These are phyloP conservation scores for Rattus norvegicus DNA, from an alignment of 2,113 vertebrate species.

Conservation along the genomic window DNA sequence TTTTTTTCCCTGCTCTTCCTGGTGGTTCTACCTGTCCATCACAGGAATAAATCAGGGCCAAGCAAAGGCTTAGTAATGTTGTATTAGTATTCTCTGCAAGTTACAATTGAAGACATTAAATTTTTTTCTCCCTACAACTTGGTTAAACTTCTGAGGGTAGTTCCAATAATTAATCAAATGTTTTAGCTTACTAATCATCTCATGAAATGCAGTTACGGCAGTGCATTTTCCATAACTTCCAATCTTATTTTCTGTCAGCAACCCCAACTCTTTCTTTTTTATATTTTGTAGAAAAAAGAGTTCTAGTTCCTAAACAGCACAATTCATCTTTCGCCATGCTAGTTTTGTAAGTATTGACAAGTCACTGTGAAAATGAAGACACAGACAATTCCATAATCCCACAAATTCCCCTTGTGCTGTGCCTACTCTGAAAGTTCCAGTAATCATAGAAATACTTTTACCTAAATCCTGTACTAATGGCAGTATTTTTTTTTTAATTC, in stretches of 20 bases:
- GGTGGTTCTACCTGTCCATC: background rate
- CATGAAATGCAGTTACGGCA: background rate
- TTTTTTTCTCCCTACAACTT: background rate
- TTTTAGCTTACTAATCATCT: background rate
- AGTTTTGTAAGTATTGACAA: slow-evolving; percentile 41
- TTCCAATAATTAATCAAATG: slow-evolving; percentile 35
- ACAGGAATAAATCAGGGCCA: slow-evolving; percentile 25
- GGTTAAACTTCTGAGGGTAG: background rate
- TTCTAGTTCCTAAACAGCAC: slow-evolving; percentile 10
- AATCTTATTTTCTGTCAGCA: slow-evolving; percentile 47
- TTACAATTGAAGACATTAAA: slow-evolving; percentile 36
- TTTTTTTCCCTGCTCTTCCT: background rate
- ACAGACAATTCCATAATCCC: background rate
- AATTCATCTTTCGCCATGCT: slow-evolving; percentile 11
- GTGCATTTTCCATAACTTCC: background rate
- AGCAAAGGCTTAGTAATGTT: slow-evolving; percentile 11
- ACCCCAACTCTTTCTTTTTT: background rate
- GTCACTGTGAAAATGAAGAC: slow-evolving; percentile 48
- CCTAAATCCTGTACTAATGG: background rate
- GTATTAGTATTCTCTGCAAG: slow-evolving; percentile 6
- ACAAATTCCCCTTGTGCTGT: slow-evolving; percentile 9
- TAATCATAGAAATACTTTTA: slow-evolving; percentile 43
- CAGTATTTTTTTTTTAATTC: background rate
- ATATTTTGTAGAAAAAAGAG: slow-evolving; percentile 55
- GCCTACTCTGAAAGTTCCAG: background rate